Percentiles rank a stretch among this genome's conserved stretches.
These are phyloP conservation scores for Daubentonia madagascariensis DNA, from an alignment of 2,113 vertebrate genomes.

Conservation along the genomic window DNA sequence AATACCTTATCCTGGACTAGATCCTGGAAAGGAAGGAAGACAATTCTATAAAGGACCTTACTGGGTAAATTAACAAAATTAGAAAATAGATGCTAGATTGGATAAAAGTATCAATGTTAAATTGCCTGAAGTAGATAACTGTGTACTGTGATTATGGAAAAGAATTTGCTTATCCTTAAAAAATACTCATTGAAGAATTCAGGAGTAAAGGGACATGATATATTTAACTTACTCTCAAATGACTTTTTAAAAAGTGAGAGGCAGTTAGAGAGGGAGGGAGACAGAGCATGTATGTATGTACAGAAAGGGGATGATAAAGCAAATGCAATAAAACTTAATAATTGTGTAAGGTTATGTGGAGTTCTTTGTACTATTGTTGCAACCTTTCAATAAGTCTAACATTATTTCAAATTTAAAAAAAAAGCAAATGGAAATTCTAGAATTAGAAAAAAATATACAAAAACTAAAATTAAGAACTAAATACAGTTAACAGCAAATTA, in stretches of 20 bases:
- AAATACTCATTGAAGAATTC: background rate
- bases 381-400: background rate
- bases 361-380: background rate
- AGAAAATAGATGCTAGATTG: background rate
- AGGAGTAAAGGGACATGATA: background rate
- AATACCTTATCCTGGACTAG: background rate
- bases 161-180: background rate
- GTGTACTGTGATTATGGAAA: background rate
- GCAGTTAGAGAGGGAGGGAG: background rate
- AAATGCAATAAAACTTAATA: background rate
- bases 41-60: background rate
- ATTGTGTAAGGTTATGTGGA: background rate
- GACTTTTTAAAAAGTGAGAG: background rate
- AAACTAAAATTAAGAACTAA: conserved; percentile 26
- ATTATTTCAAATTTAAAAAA: background rate
- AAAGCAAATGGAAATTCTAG: background rate
- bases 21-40: background rate
- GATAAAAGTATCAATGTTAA: background rate
- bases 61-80: background rate
- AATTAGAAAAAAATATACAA: background rate
- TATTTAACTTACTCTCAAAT: background rate
- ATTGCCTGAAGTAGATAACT: background rate
- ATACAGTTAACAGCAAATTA: background rate
- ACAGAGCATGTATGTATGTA: background rate
- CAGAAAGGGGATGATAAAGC: background rate